phyloP scores from a whole-genome alignment of 2,888 invertebrate species.

The Andrena haemorrhoa region DNA sequence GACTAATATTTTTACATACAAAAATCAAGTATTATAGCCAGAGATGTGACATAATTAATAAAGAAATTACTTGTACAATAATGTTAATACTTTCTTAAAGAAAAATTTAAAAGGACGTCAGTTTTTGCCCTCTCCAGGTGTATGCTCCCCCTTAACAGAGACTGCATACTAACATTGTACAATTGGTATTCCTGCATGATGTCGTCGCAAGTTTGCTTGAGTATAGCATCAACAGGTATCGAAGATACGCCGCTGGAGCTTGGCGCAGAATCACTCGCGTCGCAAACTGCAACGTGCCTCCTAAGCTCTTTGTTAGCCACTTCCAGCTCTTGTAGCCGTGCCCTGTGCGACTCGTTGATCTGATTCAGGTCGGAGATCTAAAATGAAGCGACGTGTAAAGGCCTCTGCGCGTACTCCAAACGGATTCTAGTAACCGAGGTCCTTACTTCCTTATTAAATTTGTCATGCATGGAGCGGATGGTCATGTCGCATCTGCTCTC shows the following conservation, averaged over 20 bases:
- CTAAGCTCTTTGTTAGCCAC: constrained; percentile 82
- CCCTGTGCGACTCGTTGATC: constrained; percentile 85
- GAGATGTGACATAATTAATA: too few species aligned
- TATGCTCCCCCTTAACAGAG: neutral
- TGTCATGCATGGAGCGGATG: constrained; percentile 79
- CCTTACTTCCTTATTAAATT: constrained; percentile 81
- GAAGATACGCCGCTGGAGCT: constrained; percentile 84
- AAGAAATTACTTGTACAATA: too few species aligned
- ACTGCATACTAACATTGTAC: constrained; percentile 76
- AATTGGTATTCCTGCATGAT: constrained; percentile 80
- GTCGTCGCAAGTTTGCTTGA: constrained; percentile 80
- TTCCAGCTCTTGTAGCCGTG: constrained; percentile 84
- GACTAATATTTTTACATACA: too few species aligned
- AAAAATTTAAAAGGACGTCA: too few species aligned
- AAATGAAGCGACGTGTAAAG: constrained; percentile 6
- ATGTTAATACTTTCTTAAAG: too few species aligned
- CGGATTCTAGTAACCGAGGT: neutral
- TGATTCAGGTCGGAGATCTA: constrained; percentile 85
- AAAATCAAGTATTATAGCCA: too few species aligned
- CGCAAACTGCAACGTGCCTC: constrained; percentile 81
- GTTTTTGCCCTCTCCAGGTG: too few species aligned
- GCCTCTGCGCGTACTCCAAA: neutral
- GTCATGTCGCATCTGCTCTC: constrained; percentile 78
- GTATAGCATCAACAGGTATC: constrained; percentile 76
- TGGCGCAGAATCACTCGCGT: constrained; percentile 83